Evolutionary conservation across 1,140 invertebrate genomes (phyloP).

Genomic region (Subanguina moxae): DNA sequence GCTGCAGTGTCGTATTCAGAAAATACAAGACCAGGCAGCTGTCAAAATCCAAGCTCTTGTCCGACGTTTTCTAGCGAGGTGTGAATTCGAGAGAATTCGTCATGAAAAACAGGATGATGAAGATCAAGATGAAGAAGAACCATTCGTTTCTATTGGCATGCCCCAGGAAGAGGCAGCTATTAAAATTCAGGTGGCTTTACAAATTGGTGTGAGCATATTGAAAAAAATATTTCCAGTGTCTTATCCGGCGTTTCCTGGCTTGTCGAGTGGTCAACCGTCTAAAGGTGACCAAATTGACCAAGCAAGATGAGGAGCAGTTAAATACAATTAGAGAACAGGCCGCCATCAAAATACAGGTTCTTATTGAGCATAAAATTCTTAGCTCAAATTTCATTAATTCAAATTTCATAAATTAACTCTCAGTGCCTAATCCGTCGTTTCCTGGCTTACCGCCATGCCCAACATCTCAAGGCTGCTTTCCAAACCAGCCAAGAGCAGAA

Average conservation of each 20-base stretch:
- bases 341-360: conserved; percentile 2
- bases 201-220: too few relatives aligned
- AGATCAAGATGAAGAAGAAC: not conserved
- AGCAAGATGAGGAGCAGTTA: too few relatives aligned
- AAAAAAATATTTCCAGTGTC: not conserved
- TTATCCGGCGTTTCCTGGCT: not conserved
- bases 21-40: not conserved
- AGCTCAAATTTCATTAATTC: too few relatives aligned
- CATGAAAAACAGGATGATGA: not conserved
- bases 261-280: not conserved
- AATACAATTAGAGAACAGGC: not conserved
- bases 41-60: not conserved
- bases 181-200: not conserved
- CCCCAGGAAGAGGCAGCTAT: not conserved
- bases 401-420: too few relatives aligned
- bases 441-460: not conserved
- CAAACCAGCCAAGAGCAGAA: not conserved
- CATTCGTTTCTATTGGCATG: not conserved
- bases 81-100: not conserved
- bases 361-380: too few relatives aligned
- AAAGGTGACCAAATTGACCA: not conserved
- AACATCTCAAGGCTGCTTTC: not conserved
- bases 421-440: not conserved
- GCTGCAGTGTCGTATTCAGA: not conserved
- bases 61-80: not conserved